phyloP scores from a whole-genome alignment of 2,888 invertebrate species.

The Lucinisca nassula region DNA sequence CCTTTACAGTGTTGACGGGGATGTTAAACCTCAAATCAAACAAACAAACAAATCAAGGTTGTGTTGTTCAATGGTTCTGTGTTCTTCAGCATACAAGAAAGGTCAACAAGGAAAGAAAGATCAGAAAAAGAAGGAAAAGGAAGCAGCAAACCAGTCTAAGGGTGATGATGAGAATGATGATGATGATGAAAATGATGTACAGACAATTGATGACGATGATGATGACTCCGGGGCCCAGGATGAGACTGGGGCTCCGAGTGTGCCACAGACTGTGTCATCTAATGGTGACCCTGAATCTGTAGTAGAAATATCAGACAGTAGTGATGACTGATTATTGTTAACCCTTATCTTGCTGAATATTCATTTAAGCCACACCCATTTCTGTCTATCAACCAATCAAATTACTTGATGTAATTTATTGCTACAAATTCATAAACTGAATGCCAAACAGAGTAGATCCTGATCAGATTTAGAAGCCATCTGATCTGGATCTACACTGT shows the following conservation, averaged over 20 bases:
- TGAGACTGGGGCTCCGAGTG: slow-evolving; percentile 8
- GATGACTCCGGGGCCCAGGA: slow-evolving; percentile 41
- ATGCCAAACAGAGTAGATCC: no score
- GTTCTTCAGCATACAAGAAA: slow-evolving; percentile 89
- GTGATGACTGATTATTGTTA: slow-evolving; percentile 55
- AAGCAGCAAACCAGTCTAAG: slow-evolving; percentile 42
- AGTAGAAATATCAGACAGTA: slow-evolving; percentile 72
- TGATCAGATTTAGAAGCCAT: no score
- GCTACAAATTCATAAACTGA: no score
- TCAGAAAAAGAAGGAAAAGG: slow-evolving; percentile 81
- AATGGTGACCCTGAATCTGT: slow-evolving; percentile 58
- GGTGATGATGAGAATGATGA: slow-evolving; percentile 62
- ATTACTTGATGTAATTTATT: no score
- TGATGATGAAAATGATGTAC: slow-evolving; percentile 64
- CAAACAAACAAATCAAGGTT: no score
- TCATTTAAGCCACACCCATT: no score
- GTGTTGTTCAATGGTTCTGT: background rate
- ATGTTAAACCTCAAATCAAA: no score
- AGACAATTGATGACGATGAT: slow-evolving; percentile 21
- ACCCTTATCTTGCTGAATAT: no score
- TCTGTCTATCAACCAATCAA: no score
- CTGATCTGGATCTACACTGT: no score
- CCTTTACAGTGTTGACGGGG: no score
- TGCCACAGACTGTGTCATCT: background rate
- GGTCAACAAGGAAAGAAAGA: slow-evolving; percentile 90